A percentile compares a stretch with the other conserved stretches of the same genome.
phyloP scores from a whole-genome alignment of 2,797 vertebrate genomes.

The Coluber constrictor region DNA sequence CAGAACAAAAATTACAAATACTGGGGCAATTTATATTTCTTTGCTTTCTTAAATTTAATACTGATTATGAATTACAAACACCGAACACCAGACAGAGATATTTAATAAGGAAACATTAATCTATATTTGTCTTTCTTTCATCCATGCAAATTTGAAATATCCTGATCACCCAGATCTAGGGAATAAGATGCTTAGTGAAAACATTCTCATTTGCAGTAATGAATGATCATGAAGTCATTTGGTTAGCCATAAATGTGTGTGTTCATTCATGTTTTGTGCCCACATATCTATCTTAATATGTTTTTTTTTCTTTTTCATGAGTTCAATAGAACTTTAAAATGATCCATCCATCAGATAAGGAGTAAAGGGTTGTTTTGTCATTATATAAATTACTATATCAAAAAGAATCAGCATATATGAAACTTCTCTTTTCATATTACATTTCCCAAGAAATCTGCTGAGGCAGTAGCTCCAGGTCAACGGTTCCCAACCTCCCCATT shows the following conservation, averaged over 20 bases:
- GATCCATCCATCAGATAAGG: background rate
- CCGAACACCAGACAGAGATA: constrained; percentile 17
- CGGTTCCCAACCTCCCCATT: background rate
- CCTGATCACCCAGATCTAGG: background rate
- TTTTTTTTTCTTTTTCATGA: constrained; percentile 21
- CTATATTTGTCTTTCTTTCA: constrained; percentile 23
- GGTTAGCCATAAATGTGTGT: constrained; percentile 31
- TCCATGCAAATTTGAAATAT: constrained; percentile 28
- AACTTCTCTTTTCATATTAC: background rate
- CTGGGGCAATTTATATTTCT: constrained; percentile 38
- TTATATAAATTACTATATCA: background rate
- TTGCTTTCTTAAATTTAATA: constrained; percentile 46
- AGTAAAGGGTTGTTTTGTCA: background rate
- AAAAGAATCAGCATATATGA: background rate
- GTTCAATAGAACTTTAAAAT: constrained; percentile 15
- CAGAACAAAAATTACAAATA: constrained; percentile 33
- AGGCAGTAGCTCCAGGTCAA: background rate
- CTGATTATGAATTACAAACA: constrained; percentile 50
- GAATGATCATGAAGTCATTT: constrained; percentile 26
- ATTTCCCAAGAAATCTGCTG: background rate
- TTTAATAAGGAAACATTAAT: constrained; percentile 30
- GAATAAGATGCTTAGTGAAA: constrained; percentile 25
- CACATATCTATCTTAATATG: background rate
- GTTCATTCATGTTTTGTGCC: background rate
- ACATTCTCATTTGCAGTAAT: constrained; percentile 22